A percentile compares a stretch with the other conserved stretches of the same genome.
Conservation (phyloP, 2,113 vertebrate species). For the Aspidoscelis tigris region DNA sequence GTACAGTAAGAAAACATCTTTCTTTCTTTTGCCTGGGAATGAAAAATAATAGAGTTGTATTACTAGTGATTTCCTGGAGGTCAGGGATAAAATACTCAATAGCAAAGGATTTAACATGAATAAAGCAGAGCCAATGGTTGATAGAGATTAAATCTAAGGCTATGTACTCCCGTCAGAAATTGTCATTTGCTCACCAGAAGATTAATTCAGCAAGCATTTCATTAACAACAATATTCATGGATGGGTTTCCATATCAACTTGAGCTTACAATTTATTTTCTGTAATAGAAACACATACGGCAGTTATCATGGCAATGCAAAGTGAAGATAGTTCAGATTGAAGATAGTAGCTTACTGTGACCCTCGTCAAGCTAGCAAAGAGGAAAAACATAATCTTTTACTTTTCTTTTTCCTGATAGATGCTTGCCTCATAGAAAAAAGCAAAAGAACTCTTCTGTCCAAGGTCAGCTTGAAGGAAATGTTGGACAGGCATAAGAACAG, state of each 20-base stretch:
- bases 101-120: constrained; percentile 42
- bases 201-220: constrained; percentile 28
- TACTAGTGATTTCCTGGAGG: constrained; percentile 28
- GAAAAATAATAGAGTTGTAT: constrained; percentile 28
- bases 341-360: constrained; percentile 4
- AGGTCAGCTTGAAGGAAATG: background rate
- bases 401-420: constrained; percentile 17
- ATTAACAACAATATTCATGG: constrained; percentile 20
- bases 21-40: background rate
- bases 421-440: background rate
- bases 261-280: constrained; percentile 33
- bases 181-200: constrained; percentile 25
- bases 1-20: background rate
- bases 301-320: constrained; percentile 6
- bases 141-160: constrained; percentile 38
- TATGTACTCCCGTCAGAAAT: background rate
- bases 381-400: background rate
- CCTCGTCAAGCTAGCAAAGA: constrained; percentile 25
- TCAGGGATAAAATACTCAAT: constrained; percentile 33
- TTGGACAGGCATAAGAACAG: background rate
- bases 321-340: constrained; percentile 25
- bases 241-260: constrained; percentile 32
- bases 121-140: constrained; percentile 50
- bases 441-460: constrained; percentile 1
- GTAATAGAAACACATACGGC: constrained; percentile 5